Conservation (phyloP, 2,113 vertebrate species). For the Labrus mixtus region DNA sequence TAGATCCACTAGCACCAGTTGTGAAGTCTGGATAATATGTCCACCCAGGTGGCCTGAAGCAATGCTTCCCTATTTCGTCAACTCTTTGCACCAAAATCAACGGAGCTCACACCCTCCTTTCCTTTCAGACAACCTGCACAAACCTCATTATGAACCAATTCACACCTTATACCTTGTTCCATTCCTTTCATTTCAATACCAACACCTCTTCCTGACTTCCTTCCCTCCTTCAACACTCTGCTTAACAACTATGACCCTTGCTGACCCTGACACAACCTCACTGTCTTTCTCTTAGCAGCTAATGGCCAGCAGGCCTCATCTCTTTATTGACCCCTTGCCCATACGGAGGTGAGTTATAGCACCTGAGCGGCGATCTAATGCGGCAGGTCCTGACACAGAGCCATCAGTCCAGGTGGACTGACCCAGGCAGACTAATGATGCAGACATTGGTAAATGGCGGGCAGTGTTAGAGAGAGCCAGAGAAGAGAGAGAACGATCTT, state of each 20-base stretch:
- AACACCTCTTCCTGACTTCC: conserved; percentile 15
- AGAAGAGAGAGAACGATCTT: conserved; percentile 36
- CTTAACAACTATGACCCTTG: conserved; percentile 66
- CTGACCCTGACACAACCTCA: conserved; percentile 70
- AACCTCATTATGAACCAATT: conserved; percentile 59
- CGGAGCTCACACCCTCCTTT: conserved; percentile 22
- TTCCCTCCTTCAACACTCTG: conserved; percentile 27
- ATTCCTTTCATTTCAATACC: conserved; percentile 67
- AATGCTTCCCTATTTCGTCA: not conserved
- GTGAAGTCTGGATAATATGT: not conserved
- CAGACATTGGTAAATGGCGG: conserved; percentile 78
- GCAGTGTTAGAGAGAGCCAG: conserved; percentile 60
- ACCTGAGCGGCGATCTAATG: conserved; percentile 74
- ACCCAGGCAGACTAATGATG: conserved; percentile 75
- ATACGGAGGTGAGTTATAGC: conserved; percentile 77
- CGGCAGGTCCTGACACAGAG: conserved; percentile 68
- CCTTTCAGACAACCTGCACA: conserved; percentile 28
- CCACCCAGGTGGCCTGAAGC: not conserved
- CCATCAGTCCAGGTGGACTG: conserved; percentile 72
- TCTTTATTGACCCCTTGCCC: conserved; percentile 77
- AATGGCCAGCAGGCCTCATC: conserved; percentile 75
- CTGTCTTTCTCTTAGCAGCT: conserved; percentile 72
- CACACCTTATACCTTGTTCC: conserved; percentile 52
- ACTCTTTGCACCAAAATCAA: conserved; percentile 1
- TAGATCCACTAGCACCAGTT: no score